Evolutionary conservation across 1,140 invertebrate species (phyloP), one percentile per base, ranked within the genome.

Genomic region (Caenorhabditis elegans): DNA sequence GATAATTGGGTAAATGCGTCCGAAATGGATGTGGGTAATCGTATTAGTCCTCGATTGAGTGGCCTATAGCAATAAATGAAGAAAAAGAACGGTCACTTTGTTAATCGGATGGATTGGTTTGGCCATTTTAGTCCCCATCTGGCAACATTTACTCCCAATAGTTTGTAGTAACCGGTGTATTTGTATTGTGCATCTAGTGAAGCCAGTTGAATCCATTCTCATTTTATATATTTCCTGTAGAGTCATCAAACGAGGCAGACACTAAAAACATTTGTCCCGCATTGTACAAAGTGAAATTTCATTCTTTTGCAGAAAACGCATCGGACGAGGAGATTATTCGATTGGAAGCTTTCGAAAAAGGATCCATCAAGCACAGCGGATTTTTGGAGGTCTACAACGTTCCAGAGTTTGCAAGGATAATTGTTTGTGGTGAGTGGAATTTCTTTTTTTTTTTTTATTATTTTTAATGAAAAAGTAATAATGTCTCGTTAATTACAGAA

Each of bases 321-420:
- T 70, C 60, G 60, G 60, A 70, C 60, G 60, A 70, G 22, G 60
- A 70, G 26, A 78, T 51, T 28, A 76, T 81, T 46, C 80, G 80
- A 15, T 70, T 81, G n/a, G 70, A 60, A 28, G 60, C 28, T 47
- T 48, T 81, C 46, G 34, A 60, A 49, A 48, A 81, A 53, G 70
- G 31, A 17, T 39, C 53, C 10, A 49, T 78, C 19, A 48, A 48
- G 10, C 86, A 86, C 39, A 82, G 79, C n/a, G 86, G 60, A 5
- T 76, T 84, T 11, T 49, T 88, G 26, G 75, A 88, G 49, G 87
- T 88, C 11, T 86, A 78, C 76, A 88, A 88, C 77, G 85, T 88
- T 28, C 87, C 87, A 15, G 87, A 88, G 55, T 88, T 88, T 51
- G 48, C 84, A 2, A 46, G 86, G 22, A 86, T 88, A 17, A 65